Evolutionary conservation across 2,888 invertebrate genomes (phyloP), one percentile per base, ranked within the genome.

Genomic region (Physocephala rufipes): DNA sequence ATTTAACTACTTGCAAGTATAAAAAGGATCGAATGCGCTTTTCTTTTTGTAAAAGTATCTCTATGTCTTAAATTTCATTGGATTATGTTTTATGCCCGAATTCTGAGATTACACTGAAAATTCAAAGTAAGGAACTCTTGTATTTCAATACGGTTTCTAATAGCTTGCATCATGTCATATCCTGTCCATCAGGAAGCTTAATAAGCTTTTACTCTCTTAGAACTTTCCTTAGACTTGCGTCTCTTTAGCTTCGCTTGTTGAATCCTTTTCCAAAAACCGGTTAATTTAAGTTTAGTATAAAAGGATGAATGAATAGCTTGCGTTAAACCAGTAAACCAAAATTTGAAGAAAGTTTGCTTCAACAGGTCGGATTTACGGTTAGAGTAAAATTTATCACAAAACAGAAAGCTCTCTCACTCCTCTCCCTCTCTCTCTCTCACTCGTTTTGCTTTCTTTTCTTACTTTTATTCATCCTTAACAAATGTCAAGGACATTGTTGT

Each of bases 401-500:
- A n/a, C n/a, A n/a, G n/a, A n/a, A n/a, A n/a, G n/a, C n/a, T 58
- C 24, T 28, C 24, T 58, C 24, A 28, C 24, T 58, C 15, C 15
- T 13, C 21, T 58, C 7, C 24, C 26, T 28, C 1, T 13, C 9
- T 58, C 4, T 58, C 26, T 13, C 26, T 15, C 13, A 3, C 26
- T 1, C 26, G 13, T 28, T 26, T 28, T 24, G 3, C 28, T 16
- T 28, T 26, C 28, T 16, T 13, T 26, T 58, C 58, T 2, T 16
- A 49, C 28, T 28, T 26, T 9, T 53, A 21, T n/a, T 19, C 19
- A 12, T 51, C 28, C 4, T 53, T 66, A 30, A 55, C 43, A 13
- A 19, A 64, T 65, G 63, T 67, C 72, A 75, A 71, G 74, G 74
- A 74, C 73, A 71, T 1, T 59, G 68, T 71, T 74, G 72, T 75